Evolutionary conservation across 2,797 vertebrate species (phyloP).

Genomic region (Muraenolepis orangiensis): DNA sequence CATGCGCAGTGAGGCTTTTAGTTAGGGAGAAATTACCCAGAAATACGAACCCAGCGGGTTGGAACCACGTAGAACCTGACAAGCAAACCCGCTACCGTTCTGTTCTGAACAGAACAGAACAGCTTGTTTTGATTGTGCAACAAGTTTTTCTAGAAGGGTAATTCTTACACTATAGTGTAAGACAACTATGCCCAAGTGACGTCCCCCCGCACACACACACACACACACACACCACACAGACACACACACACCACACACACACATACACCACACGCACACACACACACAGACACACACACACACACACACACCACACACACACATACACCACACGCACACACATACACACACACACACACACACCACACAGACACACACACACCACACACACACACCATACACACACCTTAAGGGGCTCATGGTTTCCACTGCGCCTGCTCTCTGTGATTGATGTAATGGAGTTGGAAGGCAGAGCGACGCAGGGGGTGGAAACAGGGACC

Average conservation of each 20-base stretch:
- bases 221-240: no score
- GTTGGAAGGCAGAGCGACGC: conserved; percentile 62
- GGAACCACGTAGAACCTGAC: neutral
- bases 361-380: no score
- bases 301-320: no score
- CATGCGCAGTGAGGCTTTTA: neutral
- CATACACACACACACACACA: no score
- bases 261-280: no score
- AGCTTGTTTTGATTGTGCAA: conserved; percentile 59
- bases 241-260: no score
- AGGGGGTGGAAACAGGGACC: conserved; percentile 70
- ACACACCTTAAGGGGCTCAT: conserved; percentile 32
- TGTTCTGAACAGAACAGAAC: conserved; percentile 32
- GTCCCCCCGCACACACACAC: no score
- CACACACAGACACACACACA: no score
- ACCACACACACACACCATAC: no score
- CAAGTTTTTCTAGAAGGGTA: conserved; percentile 39
- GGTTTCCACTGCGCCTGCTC: conserved; percentile 52
- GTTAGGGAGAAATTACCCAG: neutral
- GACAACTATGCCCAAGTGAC: conserved; percentile 48
- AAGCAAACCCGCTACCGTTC: neutral
- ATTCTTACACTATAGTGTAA: conserved; percentile 43
- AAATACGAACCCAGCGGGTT: neutral
- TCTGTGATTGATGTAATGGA: conserved; percentile 67
- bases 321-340: no score